Evolutionary conservation across 92 coral and sea anemone species (phyloP).

Genomic region (Porites lobata): DNA sequence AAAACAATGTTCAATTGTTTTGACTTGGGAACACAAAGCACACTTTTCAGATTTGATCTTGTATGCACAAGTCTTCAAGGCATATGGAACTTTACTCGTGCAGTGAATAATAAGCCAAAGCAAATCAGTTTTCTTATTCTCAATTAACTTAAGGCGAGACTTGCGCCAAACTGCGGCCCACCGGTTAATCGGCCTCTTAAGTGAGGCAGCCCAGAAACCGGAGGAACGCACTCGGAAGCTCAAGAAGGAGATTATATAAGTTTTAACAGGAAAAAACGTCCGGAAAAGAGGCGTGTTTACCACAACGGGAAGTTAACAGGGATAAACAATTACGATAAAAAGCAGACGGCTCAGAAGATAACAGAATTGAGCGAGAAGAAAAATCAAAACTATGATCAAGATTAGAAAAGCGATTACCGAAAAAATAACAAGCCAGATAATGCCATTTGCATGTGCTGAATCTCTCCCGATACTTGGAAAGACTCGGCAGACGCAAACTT

Average conservation of each 20-base stretch:
- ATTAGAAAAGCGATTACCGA: neutral
- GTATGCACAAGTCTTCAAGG: too few species aligned
- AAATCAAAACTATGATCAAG: neutral
- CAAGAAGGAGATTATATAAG: neutral
- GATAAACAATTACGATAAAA: neutral
- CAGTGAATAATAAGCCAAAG: too few species aligned
- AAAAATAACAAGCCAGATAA: slow-evolving; percentile 20
- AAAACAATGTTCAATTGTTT: too few species aligned
- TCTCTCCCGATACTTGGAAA: neutral
- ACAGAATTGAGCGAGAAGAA: neutral
- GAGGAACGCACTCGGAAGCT: neutral
- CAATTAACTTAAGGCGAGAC: neutral
- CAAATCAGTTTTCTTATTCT: too few species aligned
- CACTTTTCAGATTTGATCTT: too few species aligned
- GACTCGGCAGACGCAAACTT: neutral
- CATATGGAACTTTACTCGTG: too few species aligned
- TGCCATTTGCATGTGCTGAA: neutral
- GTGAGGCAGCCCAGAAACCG: slow-evolving; percentile 2
- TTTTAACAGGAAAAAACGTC: neutral
- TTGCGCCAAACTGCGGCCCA: too few species aligned
- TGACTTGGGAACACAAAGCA: too few species aligned
- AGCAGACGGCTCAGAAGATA: neutral
- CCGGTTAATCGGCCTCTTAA: too few species aligned
- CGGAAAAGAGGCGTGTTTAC: neutral
- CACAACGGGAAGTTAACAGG: neutral